A percentile compares a stretch with the other conserved stretches of the same genome.
Evolutionary conservation across 2,888 invertebrate genomes (phyloP).

Genomic region (Oscheius sp.): DNA sequence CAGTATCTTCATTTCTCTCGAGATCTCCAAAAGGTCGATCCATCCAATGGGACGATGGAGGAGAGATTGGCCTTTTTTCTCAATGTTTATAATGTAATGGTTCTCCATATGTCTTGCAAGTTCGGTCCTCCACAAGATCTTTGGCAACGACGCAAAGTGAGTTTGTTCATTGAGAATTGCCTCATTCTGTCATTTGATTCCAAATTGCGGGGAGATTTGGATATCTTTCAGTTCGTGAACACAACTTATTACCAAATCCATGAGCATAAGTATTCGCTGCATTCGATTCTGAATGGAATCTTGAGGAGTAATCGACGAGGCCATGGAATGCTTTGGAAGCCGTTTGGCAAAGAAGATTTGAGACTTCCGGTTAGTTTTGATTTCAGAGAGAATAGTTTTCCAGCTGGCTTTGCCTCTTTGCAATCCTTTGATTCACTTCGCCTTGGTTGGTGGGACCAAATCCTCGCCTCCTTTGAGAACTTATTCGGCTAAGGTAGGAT

Average conservation of each 20-base stretch:
- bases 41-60: conserved; percentile 40
- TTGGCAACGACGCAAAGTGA: conserved; percentile 73
- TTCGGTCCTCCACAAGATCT: conserved; percentile 72
- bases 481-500: conserved; percentile 71
- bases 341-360: conserved; percentile 72
- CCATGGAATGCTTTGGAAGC: conserved; percentile 71
- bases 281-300: conserved; percentile 74
- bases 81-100: conserved; percentile 74
- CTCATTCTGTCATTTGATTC: no score
- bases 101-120: conserved; percentile 73
- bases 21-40: conserved; percentile 70
- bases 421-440: conserved; percentile 74
- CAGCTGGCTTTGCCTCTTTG: conserved; percentile 69
- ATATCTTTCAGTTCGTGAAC: conserved; percentile 73
- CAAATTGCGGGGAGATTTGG: no score
- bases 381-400: conserved; percentile 9
- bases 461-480: conserved; percentile 73
- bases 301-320: conserved; percentile 73
- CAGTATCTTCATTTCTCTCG: conserved; percentile 69
- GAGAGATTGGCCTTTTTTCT: conserved; percentile 73
- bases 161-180: no score
- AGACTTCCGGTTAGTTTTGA: conserved; percentile 67
- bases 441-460: conserved; percentile 73
- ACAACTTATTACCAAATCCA: conserved; percentile 73
- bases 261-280: conserved; percentile 72